These are phyloP conservation scores for Eucera pruinosa DNA, from an alignment of 2,888 invertebrate genomes.

Conservation along the genomic window DNA sequence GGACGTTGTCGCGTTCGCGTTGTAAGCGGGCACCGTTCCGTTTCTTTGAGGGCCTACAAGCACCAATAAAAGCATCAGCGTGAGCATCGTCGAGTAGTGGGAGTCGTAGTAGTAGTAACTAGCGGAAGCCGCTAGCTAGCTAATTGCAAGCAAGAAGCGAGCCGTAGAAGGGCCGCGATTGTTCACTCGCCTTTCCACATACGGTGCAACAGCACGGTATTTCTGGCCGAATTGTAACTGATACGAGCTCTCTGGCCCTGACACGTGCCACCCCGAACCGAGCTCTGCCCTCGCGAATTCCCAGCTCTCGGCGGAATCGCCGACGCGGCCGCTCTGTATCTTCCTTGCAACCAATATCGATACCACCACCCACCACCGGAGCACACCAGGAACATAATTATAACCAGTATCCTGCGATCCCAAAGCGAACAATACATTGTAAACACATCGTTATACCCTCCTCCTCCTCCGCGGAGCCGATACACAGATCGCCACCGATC, in stretches of 20 bases:
- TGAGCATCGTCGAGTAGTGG: neutral
- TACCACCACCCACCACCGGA: slow-evolving; percentile 87
- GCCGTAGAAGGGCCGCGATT: too few species aligned
- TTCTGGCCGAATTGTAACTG: slow-evolving; percentile 82
- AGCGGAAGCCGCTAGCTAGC: too few species aligned
- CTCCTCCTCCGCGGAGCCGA: too few species aligned
- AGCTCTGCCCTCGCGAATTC: slow-evolving; percentile 75
- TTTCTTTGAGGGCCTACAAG: slow-evolving; percentile 78
- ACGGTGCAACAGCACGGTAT: slow-evolving; percentile 83
- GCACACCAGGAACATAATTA: slow-evolving; percentile 86
- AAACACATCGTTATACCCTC: too few species aligned
- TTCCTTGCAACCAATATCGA: slow-evolving; percentile 84
- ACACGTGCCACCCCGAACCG: slow-evolving; percentile 76
- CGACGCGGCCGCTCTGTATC: slow-evolving; percentile 81
- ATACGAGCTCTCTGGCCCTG: slow-evolving; percentile 83
- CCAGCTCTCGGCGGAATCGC: slow-evolving; percentile 78
- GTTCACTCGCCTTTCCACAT: slow-evolving; percentile 83
- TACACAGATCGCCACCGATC: too few species aligned
- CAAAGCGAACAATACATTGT: too few species aligned
- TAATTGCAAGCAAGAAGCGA: too few species aligned
- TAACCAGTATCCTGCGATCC: slow-evolving; percentile 84
- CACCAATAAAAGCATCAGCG: too few species aligned
- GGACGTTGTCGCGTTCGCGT: slow-evolving; percentile 76
- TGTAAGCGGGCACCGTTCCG: slow-evolving; percentile 70
- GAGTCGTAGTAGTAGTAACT: too few species aligned